phyloP scores from a whole-genome alignment of 2,888 invertebrate genomes.

The Autographa pulchrina region DNA sequence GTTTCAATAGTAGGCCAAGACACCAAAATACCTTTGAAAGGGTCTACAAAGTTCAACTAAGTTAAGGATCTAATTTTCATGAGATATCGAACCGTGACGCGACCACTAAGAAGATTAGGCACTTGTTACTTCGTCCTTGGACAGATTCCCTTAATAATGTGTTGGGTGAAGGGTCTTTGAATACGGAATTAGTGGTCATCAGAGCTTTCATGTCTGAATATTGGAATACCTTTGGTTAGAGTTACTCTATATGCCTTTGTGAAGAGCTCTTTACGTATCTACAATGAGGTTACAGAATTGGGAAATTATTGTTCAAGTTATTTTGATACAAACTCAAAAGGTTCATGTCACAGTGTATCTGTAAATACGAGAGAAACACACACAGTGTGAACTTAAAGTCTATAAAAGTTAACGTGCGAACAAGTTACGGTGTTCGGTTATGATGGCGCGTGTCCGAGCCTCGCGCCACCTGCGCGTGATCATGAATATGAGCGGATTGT shows the following conservation, averaged over 20 bases:
- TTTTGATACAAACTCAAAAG: neutral
- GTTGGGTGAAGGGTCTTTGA: slow-evolving; percentile 67
- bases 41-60: slow-evolving; percentile 65
- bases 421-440: slow-evolving; percentile 58
- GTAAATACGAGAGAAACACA: neutral
- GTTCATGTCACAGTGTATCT: neutral
- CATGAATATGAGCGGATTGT: slow-evolving; percentile 60
- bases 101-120: slow-evolving; percentile 78
- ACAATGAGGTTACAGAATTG: neutral
- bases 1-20: slow-evolving; percentile 33
- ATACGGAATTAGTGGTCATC: slow-evolving; percentile 69
- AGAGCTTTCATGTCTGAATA: slow-evolving; percentile 60
- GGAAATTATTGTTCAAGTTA: neutral
- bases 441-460: slow-evolving; percentile 68
- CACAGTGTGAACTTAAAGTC: neutral
- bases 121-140: slow-evolving; percentile 74
- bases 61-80: slow-evolving; percentile 77
- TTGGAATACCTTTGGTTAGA: slow-evolving; percentile 39
- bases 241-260: neutral
- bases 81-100: slow-evolving; percentile 76
- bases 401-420: slow-evolving; percentile 3
- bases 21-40: slow-evolving; percentile 48
- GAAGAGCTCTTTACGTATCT: neutral
- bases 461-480: slow-evolving; percentile 69
- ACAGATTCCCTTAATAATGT: slow-evolving; percentile 69